A percentile compares a stretch with the other conserved stretches of the same genome.
Evolutionary conservation across 2,113 vertebrate species (phyloP).

Genomic region (Myrmecobius fasciatus): DNA sequence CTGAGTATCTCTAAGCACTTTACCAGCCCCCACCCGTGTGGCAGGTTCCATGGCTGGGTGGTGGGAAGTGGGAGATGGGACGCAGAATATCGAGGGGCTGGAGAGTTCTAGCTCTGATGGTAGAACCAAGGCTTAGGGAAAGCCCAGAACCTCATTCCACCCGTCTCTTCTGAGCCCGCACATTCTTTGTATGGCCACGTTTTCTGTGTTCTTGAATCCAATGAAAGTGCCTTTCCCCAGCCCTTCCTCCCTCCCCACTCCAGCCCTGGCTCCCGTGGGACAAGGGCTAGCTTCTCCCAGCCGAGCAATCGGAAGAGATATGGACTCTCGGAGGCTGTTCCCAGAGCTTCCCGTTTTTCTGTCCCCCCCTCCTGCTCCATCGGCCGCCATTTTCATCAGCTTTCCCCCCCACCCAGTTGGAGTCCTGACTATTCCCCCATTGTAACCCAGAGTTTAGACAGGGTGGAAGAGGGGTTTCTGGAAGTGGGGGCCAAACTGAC

Average conservation of each 20-base stretch:
- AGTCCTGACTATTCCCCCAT: not conserved
- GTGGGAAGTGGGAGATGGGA: not conserved
- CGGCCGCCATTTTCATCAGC: not conserved
- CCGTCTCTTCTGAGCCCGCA: not conserved
- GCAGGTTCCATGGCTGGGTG: slow-evolving; percentile 5
- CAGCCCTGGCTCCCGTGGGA: not conserved
- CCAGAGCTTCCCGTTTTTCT: not conserved
- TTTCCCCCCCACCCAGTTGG: not conserved
- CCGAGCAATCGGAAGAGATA: not conserved
- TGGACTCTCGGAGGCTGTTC: not conserved
- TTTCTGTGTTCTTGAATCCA: not conserved
- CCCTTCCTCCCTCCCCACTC: not conserved
- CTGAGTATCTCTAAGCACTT: slow-evolving; percentile 65
- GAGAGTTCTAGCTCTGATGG: not conserved
- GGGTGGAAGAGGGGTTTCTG: not conserved
- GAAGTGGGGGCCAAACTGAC: not conserved
- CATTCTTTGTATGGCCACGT: not conserved
- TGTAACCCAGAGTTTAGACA: not conserved
- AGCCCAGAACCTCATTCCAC: not conserved
- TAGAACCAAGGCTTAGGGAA: not conserved
- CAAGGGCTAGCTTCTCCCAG: not conserved
- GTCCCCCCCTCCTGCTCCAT: not conserved
- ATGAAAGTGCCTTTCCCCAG: not conserved
- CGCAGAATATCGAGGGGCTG: not conserved
- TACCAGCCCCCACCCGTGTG: not conserved